Conservation (phyloP, 2,797 vertebrate species). For the Champsocephalus gunnari region DNA sequence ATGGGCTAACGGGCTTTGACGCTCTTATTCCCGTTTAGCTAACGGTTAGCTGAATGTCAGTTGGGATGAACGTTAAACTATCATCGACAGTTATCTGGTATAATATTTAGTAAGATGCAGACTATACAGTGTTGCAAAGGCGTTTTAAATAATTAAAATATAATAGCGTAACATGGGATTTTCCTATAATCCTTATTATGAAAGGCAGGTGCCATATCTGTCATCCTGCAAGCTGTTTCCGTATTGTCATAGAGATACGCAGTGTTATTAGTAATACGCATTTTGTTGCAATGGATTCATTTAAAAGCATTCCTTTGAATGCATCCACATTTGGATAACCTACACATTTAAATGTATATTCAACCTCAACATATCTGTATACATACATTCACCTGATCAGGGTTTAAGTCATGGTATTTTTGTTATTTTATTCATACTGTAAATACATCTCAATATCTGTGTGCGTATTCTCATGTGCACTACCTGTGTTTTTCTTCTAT, state of each 20-base stretch:
- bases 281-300: not conserved
- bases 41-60: not conserved
- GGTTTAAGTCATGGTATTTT: too few species aligned
- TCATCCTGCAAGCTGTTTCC: not conserved
- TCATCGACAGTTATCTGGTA: accelerated
- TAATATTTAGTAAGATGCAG: accelerated
- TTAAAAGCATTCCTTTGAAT: not conserved
- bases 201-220: constrained; percentile 15
- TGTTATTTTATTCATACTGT: too few species aligned
- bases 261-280: accelerated
- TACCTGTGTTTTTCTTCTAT: too few species aligned
- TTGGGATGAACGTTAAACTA: too few species aligned
- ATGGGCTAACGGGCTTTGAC: not conserved
- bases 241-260: accelerated
- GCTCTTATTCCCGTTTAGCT: not conserved
- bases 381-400: too few species aligned
- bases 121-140: too few species aligned
- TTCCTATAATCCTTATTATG: not conserved
- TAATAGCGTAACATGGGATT: not conserved
- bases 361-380: too few species aligned
- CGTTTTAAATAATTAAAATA: not conserved
- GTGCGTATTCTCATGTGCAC: too few species aligned
- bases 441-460: too few species aligned
- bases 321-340: too few species aligned
- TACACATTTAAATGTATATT: too few species aligned